Conservation (phyloP, 1,140 invertebrate species). For the Cephus cinctus region DNA sequence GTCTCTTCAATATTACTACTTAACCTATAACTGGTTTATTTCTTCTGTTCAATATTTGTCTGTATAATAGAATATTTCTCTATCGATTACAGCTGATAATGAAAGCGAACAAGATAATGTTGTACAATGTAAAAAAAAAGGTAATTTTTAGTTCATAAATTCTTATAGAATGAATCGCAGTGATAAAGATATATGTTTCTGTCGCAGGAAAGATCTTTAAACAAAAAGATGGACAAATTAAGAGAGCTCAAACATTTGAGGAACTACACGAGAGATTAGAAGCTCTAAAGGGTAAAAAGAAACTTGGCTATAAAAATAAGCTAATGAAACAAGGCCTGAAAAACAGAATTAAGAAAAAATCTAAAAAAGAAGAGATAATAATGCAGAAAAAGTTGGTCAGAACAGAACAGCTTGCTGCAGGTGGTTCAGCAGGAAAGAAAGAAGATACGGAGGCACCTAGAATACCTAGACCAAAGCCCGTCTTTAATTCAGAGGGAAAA, state of each 20-base stretch:
- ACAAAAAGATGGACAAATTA: slow-evolving; percentile 18
- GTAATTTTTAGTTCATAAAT: slow-evolving; percentile 9
- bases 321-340: slow-evolving; percentile 57
- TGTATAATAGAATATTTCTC: neutral
- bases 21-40: slow-evolving; percentile 36
- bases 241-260: slow-evolving; percentile 50
- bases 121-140: slow-evolving; percentile 9
- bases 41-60: slow-evolving; percentile 6
- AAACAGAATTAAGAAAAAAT: slow-evolving; percentile 57
- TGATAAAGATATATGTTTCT: slow-evolving; percentile 10
- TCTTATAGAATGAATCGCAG: slow-evolving; percentile 2
- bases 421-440: slow-evolving; percentile 28
- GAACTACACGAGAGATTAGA: slow-evolving; percentile 54
- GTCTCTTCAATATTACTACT: slow-evolving; percentile 13
- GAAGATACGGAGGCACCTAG: slow-evolving; percentile 38
- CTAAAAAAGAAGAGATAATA: slow-evolving; percentile 51
- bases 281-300: slow-evolving; percentile 51
- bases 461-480: slow-evolving; percentile 61
- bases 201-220: slow-evolving; percentile 25
- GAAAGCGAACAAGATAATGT: slow-evolving; percentile 17
- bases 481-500: slow-evolving; percentile 76
- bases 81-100: slow-evolving; percentile 16
- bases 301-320: slow-evolving; percentile 57
- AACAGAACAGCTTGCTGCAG: slow-evolving; percentile 37
- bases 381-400: slow-evolving; percentile 47